Conservation (phyloP, 2,113 vertebrate genomes). For the Thamnaconus septentrionalis region DNA sequence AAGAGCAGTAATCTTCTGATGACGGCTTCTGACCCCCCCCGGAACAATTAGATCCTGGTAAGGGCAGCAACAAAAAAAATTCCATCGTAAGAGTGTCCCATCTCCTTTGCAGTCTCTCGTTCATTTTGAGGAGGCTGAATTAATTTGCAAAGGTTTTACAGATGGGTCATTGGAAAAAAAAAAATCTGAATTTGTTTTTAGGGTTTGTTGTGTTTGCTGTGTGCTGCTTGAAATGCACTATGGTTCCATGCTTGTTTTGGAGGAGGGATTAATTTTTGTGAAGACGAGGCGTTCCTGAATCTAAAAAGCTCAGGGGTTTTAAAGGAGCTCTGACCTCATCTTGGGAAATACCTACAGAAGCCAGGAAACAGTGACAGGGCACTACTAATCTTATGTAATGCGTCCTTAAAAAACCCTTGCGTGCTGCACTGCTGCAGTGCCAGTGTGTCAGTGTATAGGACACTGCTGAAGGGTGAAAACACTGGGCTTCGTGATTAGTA, state of each 20-base stretch:
- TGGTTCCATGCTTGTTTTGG: conserved; percentile 23
- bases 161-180: background rate
- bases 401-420: conserved; percentile 39
- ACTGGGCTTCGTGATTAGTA: too few relatives aligned
- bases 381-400: conserved; percentile 41
- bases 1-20: too few relatives aligned
- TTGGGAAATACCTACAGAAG: conserved; percentile 62
- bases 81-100: background rate
- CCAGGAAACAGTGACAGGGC: conserved; percentile 66
- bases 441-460: conserved; percentile 27
- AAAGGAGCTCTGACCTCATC: conserved; percentile 61
- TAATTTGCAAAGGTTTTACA: conserved; percentile 1
- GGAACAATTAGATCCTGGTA: too few relatives aligned
- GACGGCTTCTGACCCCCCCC: too few relatives aligned
- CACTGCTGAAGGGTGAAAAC: background rate
- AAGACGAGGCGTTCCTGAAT: conserved; percentile 39
- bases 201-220: background rate
- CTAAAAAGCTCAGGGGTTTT: conserved; percentile 41
- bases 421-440: conserved; percentile 15
- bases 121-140: background rate
- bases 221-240: too few relatives aligned
- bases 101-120: conserved; percentile 4
- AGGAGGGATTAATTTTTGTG: conserved; percentile 43
- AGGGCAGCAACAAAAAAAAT: too few relatives aligned
- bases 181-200: conserved; percentile 2